Evolutionary conservation across 2,888 invertebrate genomes (phyloP), one percentile per base, ranked within the genome.

Genomic region (Myopa testacea): DNA sequence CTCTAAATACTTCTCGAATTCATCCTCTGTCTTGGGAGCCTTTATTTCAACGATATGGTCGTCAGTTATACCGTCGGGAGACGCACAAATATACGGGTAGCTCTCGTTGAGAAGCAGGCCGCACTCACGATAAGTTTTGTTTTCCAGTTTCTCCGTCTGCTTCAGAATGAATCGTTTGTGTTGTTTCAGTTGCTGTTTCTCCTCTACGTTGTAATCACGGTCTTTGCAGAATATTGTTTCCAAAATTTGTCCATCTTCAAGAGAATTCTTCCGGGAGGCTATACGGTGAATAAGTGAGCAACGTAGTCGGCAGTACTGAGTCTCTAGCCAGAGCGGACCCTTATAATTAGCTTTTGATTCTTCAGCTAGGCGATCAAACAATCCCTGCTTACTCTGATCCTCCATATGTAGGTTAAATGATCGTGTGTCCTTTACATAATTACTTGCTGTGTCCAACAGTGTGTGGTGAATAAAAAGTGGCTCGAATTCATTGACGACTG

Each of bases 1-100:
- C 75, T 87, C 88, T 2, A 89, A 81, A 78, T 89, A 89, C 77
- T 87, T 87, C 78, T 89, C 89, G n/a, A 89, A 89, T 77, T 89
- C 89, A n/a, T 89, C 89, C 45, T 89, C 89, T 1, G 89, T 88
- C 79, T 87, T 89, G 14, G 89, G 89, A 14, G 88, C 86, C 79
- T 89, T 89, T 52, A 89, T 89, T 82, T 89, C 89, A 0, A 89
- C 89, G 74, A 89, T 87, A 62, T 89, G 89, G 77, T 89, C 88
- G 75, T 89, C 89, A 16, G 88, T 87, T 6, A 89, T 88, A 26
- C 89, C 89, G 81, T 89, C 89, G 4, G 89, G 89, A 0, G 89
- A 82, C 3, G 86, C 89, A 69, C 88, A 88, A 26, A 89, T 82
- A 65, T 85, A 89, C 0, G 89, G 89, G 81, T 88, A 88, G 68